Evolutionary conservation across 2,113 vertebrate genomes (phyloP).

Genomic region (Dipodomys merriami): DNA sequence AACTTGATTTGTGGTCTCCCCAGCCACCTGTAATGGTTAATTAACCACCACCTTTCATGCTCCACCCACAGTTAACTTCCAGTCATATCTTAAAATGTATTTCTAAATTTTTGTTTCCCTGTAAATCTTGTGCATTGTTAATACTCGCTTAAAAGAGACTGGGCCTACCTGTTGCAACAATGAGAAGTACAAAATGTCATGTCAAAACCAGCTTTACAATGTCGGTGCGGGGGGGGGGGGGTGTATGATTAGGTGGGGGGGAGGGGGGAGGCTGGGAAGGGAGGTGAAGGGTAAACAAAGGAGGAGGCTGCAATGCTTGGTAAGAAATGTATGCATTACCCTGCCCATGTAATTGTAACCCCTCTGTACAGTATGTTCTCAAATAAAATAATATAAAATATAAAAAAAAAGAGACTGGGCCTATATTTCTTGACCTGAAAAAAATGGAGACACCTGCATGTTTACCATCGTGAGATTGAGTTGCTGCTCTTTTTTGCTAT

Average conservation of each 20-base stretch:
- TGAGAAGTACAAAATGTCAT: too few relatives aligned
- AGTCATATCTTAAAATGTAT: slow-evolving; percentile 33
- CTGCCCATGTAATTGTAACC: too few relatives aligned
- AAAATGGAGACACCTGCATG: background rate
- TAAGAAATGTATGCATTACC: too few relatives aligned
- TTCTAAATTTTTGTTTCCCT: slow-evolving; percentile 43
- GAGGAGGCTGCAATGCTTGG: too few relatives aligned
- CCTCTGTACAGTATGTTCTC: too few relatives aligned
- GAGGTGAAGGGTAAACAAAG: too few relatives aligned
- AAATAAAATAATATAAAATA: too few relatives aligned
- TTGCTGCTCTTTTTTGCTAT: background rate
- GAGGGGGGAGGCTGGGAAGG: too few relatives aligned
- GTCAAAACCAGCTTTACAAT: too few relatives aligned
- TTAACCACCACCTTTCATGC: background rate
- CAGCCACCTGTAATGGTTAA: background rate
- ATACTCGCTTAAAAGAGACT: slow-evolving; percentile 32
- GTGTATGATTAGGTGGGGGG: too few relatives aligned
- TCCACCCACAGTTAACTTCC: background rate
- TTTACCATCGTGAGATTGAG: background rate
- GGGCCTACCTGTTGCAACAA: too few relatives aligned
- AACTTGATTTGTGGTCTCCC: background rate
- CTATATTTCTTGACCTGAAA: slow-evolving; percentile 20
- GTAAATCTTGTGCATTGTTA: slow-evolving; percentile 50
- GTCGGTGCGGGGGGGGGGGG: too few relatives aligned
- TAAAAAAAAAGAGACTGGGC: slow-evolving; percentile 29